Conservation (phyloP, 2,113 vertebrate species). For the Rissa tridactyla region DNA sequence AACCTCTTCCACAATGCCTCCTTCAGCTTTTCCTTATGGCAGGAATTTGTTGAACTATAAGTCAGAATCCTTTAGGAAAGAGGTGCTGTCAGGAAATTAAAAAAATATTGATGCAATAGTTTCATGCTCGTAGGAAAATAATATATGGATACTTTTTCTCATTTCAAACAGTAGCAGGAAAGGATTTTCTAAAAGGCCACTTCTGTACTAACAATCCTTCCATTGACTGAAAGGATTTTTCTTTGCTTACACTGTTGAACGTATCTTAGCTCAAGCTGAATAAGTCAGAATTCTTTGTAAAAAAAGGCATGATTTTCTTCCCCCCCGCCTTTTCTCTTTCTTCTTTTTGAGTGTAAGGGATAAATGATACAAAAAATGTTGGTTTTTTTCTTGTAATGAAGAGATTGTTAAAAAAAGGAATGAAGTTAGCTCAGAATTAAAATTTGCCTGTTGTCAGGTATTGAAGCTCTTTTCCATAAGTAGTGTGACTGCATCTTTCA, state of each 20-base stretch:
- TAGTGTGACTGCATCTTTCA: neutral
- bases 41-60: neutral
- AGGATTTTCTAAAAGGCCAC: neutral
- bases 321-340: rapidly evolving
- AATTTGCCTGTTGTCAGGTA: neutral
- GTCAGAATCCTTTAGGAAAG: neutral
- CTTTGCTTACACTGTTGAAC: neutral
- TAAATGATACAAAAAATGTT: neutral
- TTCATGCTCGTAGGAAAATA: neutral
- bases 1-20: neutral
- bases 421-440: neutral
- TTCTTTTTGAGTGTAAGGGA: neutral
- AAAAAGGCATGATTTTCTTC: neutral
- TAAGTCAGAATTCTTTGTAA: neutral
- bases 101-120: neutral
- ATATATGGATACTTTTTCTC: neutral
- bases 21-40: neutral
- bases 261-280: neutral
- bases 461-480: neutral
- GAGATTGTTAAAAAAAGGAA: neutral
- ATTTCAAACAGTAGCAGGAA: neutral
- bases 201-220: neutral
- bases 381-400: neutral
- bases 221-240: neutral
- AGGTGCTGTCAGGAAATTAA: neutral